phyloP scores from a whole-genome alignment of 35 echinoderm and acorn worm species.

The Heliocidaris tuberculata region DNA sequence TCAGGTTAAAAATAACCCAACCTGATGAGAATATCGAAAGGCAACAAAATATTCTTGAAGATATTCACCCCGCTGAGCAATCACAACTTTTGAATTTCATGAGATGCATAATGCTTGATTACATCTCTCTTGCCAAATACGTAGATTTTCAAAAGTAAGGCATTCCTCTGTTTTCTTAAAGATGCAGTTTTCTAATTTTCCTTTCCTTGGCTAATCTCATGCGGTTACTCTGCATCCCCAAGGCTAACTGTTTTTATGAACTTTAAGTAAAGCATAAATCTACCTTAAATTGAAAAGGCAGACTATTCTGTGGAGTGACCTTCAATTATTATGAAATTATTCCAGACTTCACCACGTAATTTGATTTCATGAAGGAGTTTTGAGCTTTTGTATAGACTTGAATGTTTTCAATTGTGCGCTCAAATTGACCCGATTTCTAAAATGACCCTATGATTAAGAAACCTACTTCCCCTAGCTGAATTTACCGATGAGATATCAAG shows the following conservation, averaged over 20 bases:
- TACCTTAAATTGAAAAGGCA: background rate
- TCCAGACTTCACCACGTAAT: background rate
- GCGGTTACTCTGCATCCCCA: background rate
- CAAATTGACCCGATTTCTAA: background rate
- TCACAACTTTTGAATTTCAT: constrained; percentile 8
- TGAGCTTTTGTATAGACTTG: background rate
- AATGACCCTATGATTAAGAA: background rate
- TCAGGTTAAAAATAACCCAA: too few species aligned
- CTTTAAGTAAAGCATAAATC: background rate
- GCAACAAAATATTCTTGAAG: background rate
- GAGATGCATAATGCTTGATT: background rate
- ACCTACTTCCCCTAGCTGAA: too few species aligned
- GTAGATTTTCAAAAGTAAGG: background rate
- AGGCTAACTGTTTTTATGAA: background rate
- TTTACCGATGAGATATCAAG: too few species aligned
- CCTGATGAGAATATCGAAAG: background rate
- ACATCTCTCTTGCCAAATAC: background rate
- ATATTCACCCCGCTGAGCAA: background rate
- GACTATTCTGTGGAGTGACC: background rate
- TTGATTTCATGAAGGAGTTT: background rate
- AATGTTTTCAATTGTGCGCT: background rate
- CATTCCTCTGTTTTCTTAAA: background rate
- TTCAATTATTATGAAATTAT: constrained; percentile 14
- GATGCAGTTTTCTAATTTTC: background rate
- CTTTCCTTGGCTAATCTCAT: background rate